phyloP scores from a whole-genome alignment of 2,888 invertebrate genomes.

The Aricia artaxerxes region DNA sequence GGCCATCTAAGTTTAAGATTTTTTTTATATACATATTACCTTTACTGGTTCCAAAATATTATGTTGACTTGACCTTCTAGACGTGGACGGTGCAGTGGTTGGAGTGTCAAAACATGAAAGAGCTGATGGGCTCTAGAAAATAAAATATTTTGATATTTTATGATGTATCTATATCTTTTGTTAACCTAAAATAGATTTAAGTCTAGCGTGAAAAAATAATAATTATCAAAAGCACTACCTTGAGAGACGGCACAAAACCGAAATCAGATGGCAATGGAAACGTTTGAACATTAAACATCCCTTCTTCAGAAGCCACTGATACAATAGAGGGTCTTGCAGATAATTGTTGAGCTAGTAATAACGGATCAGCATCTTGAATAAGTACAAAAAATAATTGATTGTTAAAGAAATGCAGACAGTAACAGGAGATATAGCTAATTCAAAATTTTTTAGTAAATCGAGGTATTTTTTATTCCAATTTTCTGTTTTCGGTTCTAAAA shows the following conservation, averaged over 20 bases:
- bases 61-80: constrained; percentile 72
- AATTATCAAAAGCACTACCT: constrained; percentile 47
- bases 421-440: neutral
- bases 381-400: constrained; percentile 21
- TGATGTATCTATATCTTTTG: neutral
- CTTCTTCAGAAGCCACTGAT: constrained; percentile 74
- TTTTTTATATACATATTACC: constrained; percentile 45
- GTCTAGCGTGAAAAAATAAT: neutral
- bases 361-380: constrained; percentile 66
- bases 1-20: neutral
- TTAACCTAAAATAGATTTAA: neutral
- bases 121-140: constrained; percentile 60
- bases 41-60: constrained; percentile 65
- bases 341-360: constrained; percentile 71
- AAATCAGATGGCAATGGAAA: constrained; percentile 73
- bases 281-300: constrained; percentile 62
- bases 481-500: neutral
- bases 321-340: constrained; percentile 76
- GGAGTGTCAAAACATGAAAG: constrained; percentile 65
- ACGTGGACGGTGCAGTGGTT: constrained; percentile 69
- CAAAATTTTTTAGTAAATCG: neutral
- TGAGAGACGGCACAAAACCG: constrained; percentile 69
- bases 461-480: neutral
- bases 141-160: no score
- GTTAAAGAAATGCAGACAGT: neutral